Evolutionary conservation across 2,888 invertebrate genomes (phyloP), one percentile per base, ranked within the genome.

Genomic region (Monochamus alternatus): DNA sequence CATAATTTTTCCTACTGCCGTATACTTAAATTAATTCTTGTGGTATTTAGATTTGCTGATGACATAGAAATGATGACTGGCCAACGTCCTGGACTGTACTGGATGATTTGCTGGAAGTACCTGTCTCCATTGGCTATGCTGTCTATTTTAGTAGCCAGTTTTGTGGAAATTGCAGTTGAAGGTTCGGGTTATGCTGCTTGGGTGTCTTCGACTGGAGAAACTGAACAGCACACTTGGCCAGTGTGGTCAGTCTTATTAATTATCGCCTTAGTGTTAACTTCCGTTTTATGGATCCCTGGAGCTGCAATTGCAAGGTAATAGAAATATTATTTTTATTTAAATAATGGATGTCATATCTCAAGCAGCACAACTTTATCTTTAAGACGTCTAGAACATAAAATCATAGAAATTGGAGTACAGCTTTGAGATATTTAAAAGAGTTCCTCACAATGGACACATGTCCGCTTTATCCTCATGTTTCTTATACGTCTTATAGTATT

Each of bases 21-120:
- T 22, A 22, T 22, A 22, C 22, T 22, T 22, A 22, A 22, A 22
- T 22, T 22, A 1, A 22, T 1, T 22, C 22, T 22, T 22, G 22
- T 22, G 22, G 22, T 22, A 75, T 77, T 38, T 55, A 96, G 96
- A 89, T 97, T 97, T 87, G 95, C 96, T 3, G 96, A 97, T 86
- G 98, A 98, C 88, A 97, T 98, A 78, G 96, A 98, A 89, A 91
- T 96, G 89, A 98, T 98, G 98, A 97, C 97, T 0, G 97, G 98
- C 3, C 93, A 93, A 64, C 92, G 96, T 32, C 97, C 97, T 0
- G 95, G 95, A 0, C 90, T 95, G 47, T 98, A 97, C 88, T 98
- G 97, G 97, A 90, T 96, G 86, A 93, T 97, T 81, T 98, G 97
- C 89, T 98, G 98, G 98, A 96, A 97, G 88, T 98, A 97, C 87